Conservation (phyloP, 2,888 invertebrate species). For the Mythimna vitellina region DNA sequence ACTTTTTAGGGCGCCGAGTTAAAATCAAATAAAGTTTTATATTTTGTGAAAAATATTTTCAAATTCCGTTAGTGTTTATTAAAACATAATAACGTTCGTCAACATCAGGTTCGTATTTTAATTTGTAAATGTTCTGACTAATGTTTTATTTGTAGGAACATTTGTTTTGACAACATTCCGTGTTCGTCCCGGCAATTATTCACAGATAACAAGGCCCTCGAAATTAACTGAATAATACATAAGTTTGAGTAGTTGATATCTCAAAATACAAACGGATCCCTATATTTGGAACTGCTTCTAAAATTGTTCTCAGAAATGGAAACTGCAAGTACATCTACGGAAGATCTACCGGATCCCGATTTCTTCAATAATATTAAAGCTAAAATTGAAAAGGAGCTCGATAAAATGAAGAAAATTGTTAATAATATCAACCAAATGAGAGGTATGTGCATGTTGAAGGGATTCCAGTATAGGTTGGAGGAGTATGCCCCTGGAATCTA, state of each 20-base stretch:
- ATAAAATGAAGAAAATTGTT: constrained; percentile 79
- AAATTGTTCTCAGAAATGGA: constrained; percentile 63
- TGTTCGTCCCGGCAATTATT: constrained; percentile 39
- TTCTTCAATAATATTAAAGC: constrained; percentile 72
- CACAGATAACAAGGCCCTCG: constrained; percentile 22
- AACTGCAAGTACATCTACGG: constrained; percentile 57
- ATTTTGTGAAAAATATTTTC: constrained; percentile 57
- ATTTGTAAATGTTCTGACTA: constrained; percentile 14
- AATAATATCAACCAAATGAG: constrained; percentile 82
- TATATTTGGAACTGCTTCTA: constrained; percentile 32
- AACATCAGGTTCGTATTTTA: constrained; percentile 19
- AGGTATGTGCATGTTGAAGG: constrained; percentile 54
- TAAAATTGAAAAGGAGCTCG: constrained; percentile 78
- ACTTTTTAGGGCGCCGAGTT: constrained; percentile 61
- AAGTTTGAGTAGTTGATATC: constrained; percentile 43
- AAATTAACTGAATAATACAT: constrained; percentile 54
- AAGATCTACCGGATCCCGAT: constrained; percentile 73
- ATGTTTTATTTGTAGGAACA: constrained; percentile 11
- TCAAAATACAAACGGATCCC: constrained; percentile 19
- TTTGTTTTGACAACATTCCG: constrained; percentile 42
- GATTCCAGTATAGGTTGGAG: no score
- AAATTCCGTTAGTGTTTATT: constrained; percentile 49
- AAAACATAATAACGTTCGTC: constrained; percentile 13
- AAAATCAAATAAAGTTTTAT: constrained; percentile 64
- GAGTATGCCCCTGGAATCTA: no score